Conservation (phyloP, 2,888 invertebrate genomes). For the Drosophila pseudotalamancana region DNA sequence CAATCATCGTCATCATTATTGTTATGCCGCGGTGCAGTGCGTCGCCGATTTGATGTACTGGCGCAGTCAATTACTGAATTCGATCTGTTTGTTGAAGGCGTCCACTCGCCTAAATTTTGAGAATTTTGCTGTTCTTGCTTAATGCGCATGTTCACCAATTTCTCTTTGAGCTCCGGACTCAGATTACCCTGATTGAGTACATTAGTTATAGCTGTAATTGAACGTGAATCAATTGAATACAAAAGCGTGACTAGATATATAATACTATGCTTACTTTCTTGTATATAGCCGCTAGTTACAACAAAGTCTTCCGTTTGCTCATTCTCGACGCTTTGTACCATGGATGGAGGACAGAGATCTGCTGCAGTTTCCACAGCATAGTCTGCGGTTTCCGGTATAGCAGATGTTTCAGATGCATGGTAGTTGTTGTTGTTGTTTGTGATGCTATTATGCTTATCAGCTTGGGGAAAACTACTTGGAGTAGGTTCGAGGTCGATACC, state of each 20-base stretch:
- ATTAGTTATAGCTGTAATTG: constrained; percentile 90
- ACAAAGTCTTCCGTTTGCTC: constrained; percentile 87
- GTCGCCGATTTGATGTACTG: constrained; percentile 34
- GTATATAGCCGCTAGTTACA: constrained; percentile 95
- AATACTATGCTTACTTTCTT: constrained; percentile 92
- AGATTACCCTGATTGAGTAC: constrained; percentile 96
- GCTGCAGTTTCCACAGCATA: constrained; percentile 16
- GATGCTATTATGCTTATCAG: constrained; percentile 55
- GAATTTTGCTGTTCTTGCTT: constrained; percentile 90
- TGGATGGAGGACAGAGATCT: constrained; percentile 10
- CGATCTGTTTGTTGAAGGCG: constrained; percentile 19
- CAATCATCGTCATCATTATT: constrained; percentile 65
- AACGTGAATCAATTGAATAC: not conserved
- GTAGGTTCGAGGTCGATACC: constrained; percentile 10
- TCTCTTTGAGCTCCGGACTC: constrained; percentile 96
- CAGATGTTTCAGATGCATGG: constrained; percentile 20
- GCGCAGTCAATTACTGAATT: constrained; percentile 33
- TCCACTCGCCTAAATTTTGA: constrained; percentile 50
- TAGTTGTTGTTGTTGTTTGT: constrained; percentile 28
- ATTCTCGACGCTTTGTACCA: constrained; percentile 29
- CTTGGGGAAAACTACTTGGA: constrained; percentile 56
- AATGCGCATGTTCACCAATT: constrained; percentile 93
- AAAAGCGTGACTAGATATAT: not conserved
- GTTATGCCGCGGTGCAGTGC: constrained; percentile 32
- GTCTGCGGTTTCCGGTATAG: constrained; percentile 48